Evolutionary conservation across 1,140 invertebrate genomes (phyloP), one percentile per base, ranked within the genome.

Genomic region (Holcopasites calliopsidis): DNA sequence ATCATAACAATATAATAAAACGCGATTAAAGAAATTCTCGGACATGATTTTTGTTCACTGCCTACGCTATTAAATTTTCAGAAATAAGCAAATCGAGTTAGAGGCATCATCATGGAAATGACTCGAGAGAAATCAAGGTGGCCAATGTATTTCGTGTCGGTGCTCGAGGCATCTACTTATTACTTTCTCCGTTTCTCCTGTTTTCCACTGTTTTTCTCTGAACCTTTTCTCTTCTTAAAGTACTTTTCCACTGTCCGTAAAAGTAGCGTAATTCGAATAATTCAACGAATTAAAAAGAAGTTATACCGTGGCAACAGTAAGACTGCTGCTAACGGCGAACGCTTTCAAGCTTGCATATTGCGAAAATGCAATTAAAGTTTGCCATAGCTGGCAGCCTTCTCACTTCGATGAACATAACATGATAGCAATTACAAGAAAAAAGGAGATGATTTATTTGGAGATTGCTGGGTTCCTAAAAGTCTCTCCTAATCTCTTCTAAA

Each of bases 81-180:
- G 21, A 26, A 50, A 65, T 26, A 50, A 26, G 62, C 4, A 65
- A 65, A 65, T 35, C 16, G 47, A 65, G 47, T 50, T 38, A 5
- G 44, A 8, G 47, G 21, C 31, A 23, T 65, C 31, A 50, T 65
- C 62, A 23, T 65, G 47, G 47, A 65, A 65, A 50, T 65, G 50
- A 50, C 62, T 65, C 62, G 62, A 23, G 47, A 65, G 62, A 65
- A 35, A 65, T 65, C 50, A 65, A 35, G 26, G 44, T 11, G 62
- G 47, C 62, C 11, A 49, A n/a, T n/a, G 21, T 28, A 49, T 50
- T 65, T 47, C 55, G 33, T 38, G 55, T 38, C 31, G 47, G 7
- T 50, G 47, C 31, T 65, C 21, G 2, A 18, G n/a, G 31, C 47
- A 21, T 65, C 47, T 50, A 50, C 35, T 65, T 65, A 35, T 65